A percentile compares a stretch with the other conserved stretches of the same genome.
phyloP scores from a whole-genome alignment of 2,888 invertebrate species.

The Acrobasis suavella region DNA sequence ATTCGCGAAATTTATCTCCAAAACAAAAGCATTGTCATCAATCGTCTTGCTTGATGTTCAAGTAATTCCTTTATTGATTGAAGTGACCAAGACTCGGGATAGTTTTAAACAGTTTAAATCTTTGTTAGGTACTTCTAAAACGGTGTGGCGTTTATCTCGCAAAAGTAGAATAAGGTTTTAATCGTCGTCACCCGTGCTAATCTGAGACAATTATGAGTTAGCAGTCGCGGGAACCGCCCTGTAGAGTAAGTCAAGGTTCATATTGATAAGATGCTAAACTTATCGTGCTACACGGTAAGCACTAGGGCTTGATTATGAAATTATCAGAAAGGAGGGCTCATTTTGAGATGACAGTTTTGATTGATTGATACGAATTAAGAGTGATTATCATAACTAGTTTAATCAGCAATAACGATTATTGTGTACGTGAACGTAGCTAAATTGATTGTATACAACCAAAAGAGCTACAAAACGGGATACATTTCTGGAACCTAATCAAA shows the following conservation, averaged over 20 bases:
- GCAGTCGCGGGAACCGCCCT: slow-evolving; percentile 56
- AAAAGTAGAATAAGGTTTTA: slow-evolving; percentile 32
- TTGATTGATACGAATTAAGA: background rate
- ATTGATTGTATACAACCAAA: too few relatives aligned
- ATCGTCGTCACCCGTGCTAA: slow-evolving; percentile 47
- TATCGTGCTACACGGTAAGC: slow-evolving; percentile 61
- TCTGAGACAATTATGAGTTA: slow-evolving; percentile 49
- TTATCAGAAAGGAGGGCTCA: background rate
- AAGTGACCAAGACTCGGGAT: background rate
- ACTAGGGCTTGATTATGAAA: background rate
- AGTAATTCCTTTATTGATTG: slow-evolving; percentile 2
- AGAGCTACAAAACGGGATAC: too few relatives aligned
- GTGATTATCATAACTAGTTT: background rate
- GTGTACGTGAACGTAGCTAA: background rate
- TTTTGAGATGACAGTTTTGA: background rate
- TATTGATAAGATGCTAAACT: slow-evolving; percentile 53
- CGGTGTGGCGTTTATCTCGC: slow-evolving; percentile 8
- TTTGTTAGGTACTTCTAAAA: background rate
- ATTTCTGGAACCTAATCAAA: too few relatives aligned
- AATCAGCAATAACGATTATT: background rate
- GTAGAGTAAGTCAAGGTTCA: slow-evolving; percentile 65
- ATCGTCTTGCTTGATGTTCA: slow-evolving; percentile 1
- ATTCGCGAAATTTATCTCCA: background rate
- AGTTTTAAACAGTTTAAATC: too few relatives aligned
- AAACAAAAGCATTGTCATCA: slow-evolving; percentile 9